phyloP scores from a whole-genome alignment of 1,140 invertebrate species.

The Drosophila obscura region DNA sequence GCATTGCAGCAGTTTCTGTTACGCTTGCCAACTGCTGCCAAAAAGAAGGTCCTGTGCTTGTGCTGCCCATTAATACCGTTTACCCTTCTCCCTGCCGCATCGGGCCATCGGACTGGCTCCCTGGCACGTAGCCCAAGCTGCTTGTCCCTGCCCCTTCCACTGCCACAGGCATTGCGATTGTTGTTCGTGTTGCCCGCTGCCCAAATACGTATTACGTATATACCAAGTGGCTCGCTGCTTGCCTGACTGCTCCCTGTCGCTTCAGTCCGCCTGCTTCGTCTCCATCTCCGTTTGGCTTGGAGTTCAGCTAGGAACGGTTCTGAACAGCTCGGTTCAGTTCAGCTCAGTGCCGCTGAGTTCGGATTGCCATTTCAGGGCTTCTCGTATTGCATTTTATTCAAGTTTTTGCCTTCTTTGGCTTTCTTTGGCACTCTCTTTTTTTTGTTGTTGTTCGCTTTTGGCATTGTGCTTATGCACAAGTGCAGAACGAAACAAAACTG shows the following conservation, averaged over 20 bases:
- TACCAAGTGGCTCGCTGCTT: conserved; percentile 45
- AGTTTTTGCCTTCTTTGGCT: conserved; percentile 10
- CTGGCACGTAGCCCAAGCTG: conserved; percentile 41
- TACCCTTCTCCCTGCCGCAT: conserved; percentile 44
- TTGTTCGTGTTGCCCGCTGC: conserved; percentile 33
- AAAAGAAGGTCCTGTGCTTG: conserved; percentile 33
- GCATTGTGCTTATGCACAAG: conserved; percentile 75
- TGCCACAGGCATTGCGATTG: conserved; percentile 43
- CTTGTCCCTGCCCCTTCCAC: background rate
- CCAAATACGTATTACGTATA: conserved; percentile 53
- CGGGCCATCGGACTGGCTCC: background rate
- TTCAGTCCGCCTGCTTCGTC: background rate
- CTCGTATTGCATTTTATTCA: conserved; percentile 49
- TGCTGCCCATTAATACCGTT: conserved; percentile 74
- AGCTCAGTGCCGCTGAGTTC: conserved; percentile 26
- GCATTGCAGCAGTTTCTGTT: conserved; percentile 79
- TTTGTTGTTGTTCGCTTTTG: conserved; percentile 16
- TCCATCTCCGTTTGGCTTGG: background rate
- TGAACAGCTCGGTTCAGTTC: conserved; percentile 14
- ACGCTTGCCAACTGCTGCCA: conserved; percentile 77
- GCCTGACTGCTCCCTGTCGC: background rate
- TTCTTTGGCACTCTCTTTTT: background rate
- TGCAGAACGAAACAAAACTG: conserved; percentile 69
- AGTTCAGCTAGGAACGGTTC: no score
- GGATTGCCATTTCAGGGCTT: conserved; percentile 31